Evolutionary conservation across 2,888 invertebrate genomes (phyloP).

Genomic region (Bruchidius siliquastri): DNA sequence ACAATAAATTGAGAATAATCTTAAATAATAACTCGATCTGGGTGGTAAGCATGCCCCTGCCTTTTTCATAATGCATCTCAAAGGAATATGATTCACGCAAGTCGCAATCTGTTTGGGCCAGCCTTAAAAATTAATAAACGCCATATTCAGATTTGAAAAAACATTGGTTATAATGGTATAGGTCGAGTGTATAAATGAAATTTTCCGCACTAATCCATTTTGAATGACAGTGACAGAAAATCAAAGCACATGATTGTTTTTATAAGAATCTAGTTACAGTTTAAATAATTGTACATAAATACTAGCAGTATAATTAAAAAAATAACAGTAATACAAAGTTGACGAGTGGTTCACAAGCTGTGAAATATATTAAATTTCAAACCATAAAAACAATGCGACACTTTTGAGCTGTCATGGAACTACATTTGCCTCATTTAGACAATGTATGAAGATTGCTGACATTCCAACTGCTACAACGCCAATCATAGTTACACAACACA

Average conservation of each 20-base stretch:
- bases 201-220: neutral
- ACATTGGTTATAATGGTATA: neutral
- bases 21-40: too few relatives aligned
- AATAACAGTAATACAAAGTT: slow-evolving; percentile 28
- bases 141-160: neutral
- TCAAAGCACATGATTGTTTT: slow-evolving; percentile 17
- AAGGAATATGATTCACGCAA: too few relatives aligned
- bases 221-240: slow-evolving; percentile 5
- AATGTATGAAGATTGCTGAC: slow-evolving; percentile 1
- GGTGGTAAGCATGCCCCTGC: too few relatives aligned
- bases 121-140: neutral
- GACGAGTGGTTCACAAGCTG: slow-evolving; percentile 18
- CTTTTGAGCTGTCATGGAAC: slow-evolving; percentile 19
- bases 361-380: slow-evolving; percentile 33
- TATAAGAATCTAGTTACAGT: slow-evolving; percentile 19
- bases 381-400: slow-evolving; percentile 20
- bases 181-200: neutral
- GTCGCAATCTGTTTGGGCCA: too few relatives aligned
- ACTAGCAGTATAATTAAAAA: slow-evolving; percentile 22
- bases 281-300: slow-evolving; percentile 24
- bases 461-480: slow-evolving; percentile 7
- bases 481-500: slow-evolving; percentile 30
- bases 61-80: too few relatives aligned
- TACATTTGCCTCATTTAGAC: slow-evolving; percentile 8
- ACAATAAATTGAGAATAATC: too few relatives aligned